phyloP scores from a whole-genome alignment of 1,140 invertebrate genomes.

The Homarus americanus region DNA sequence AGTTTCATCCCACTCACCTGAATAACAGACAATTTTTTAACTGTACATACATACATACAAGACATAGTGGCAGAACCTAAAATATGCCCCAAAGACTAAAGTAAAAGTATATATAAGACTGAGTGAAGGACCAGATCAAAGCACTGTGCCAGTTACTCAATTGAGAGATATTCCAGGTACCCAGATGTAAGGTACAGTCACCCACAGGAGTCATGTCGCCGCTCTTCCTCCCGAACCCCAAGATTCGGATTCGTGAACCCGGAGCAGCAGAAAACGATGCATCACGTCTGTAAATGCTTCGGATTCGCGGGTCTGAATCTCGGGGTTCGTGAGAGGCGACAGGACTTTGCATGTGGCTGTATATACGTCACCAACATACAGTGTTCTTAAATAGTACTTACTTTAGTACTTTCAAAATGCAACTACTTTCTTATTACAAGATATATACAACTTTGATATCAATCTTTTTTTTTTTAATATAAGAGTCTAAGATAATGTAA shows the following conservation, averaged over 20 bases:
- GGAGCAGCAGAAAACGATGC: no score
- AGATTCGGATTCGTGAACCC: no score
- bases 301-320: no score
- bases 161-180: not conserved
- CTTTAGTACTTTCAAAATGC: not conserved
- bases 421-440: not conserved
- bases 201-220: no score
- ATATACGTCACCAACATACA: not conserved
- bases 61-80: not conserved
- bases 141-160: slow-evolving; percentile 9
- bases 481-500: not conserved
- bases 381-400: not conserved
- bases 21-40: not conserved
- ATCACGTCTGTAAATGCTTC: no score
- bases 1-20: not conserved
- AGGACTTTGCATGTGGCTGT: no score
- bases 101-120: not conserved
- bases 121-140: slow-evolving; percentile 1
- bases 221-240: no score
- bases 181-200: no score
- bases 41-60: not conserved
- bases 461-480: no score
- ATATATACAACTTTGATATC: not conserved
- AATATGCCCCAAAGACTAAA: not conserved
- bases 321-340: no score